A percentile compares a stretch with the other conserved stretches of the same genome.
Conservation (phyloP, 1,140 invertebrate species). For the Orchestia grillus region DNA sequence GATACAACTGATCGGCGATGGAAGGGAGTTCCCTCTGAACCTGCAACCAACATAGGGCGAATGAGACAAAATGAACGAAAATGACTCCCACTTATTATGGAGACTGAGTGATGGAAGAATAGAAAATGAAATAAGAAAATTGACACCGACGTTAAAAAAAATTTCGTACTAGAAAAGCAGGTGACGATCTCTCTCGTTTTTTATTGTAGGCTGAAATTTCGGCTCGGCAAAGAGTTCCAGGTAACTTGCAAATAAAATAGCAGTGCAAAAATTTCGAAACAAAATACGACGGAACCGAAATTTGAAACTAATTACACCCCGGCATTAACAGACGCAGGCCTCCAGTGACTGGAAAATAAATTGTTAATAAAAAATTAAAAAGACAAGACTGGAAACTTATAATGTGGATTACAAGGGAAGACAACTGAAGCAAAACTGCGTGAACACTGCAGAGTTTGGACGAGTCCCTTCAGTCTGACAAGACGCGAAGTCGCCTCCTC, state of each 20-base stretch:
- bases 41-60: slow-evolving; percentile 29
- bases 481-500: neutral
- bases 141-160: neutral
- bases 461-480: neutral
- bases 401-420: neutral
- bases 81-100: neutral
- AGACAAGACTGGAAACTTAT: neutral
- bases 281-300: neutral
- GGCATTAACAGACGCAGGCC: neutral
- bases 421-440: neutral
- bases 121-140: neutral
- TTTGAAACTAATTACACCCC: neutral
- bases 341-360: neutral
- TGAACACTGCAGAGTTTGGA: neutral
- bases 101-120: neutral
- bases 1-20: neutral
- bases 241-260: neutral
- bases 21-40: neutral
- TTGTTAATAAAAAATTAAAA: neutral
- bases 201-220: neutral
- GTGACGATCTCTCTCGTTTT: neutral
- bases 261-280: neutral
- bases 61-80: slow-evolving; percentile 14
- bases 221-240: neutral
- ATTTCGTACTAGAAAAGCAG: neutral